Conservation (phyloP, 2,113 vertebrate species). For the Nematolebias whitei region DNA sequence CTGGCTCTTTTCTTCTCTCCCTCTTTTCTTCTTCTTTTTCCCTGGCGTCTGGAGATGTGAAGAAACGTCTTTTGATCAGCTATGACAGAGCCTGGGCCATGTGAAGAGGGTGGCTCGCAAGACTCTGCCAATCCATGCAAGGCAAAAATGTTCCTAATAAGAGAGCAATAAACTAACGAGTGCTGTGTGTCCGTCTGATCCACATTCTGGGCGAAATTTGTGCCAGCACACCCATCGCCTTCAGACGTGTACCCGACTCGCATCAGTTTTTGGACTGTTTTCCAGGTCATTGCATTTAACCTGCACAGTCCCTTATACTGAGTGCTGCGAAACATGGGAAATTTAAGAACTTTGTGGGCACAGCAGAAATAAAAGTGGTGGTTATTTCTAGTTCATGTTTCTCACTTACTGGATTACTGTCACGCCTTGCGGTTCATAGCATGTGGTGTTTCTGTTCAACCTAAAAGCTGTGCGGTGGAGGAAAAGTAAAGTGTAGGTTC, state of each 20-base stretch:
- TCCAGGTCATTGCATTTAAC: conserved; percentile 71
- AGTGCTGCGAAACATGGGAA: conserved; percentile 51
- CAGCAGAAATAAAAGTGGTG: conserved; percentile 35
- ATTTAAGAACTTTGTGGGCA: conserved; percentile 38
- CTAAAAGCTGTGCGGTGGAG: conserved; percentile 8
- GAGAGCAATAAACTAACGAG: conserved; percentile 78
- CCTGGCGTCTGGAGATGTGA: conserved; percentile 78
- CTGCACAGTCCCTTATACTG: conserved; percentile 61
- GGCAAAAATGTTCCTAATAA: conserved; percentile 80
- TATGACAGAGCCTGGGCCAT: conserved; percentile 76
- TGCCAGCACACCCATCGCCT: conserved; percentile 72
- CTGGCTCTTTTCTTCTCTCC: conserved; percentile 81
- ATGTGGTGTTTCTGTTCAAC: background rate
- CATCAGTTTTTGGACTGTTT: conserved; percentile 56
- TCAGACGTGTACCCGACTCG: conserved; percentile 65
- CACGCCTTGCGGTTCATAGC: conserved; percentile 11
- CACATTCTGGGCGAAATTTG: conserved; percentile 61
- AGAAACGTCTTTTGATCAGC: conserved; percentile 83
- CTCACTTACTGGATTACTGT: conserved; percentile 19
- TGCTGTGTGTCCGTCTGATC: conserved; percentile 71
- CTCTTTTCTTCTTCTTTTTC: conserved; percentile 74
- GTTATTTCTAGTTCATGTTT: conserved; percentile 44
- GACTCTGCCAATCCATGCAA: conserved; percentile 76
- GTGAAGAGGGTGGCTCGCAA: conserved; percentile 74
- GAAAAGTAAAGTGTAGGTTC: conserved; percentile 39